Conservation (phyloP, 64 coral and sea anemone genomes). For the Anthopleura sola region DNA sequence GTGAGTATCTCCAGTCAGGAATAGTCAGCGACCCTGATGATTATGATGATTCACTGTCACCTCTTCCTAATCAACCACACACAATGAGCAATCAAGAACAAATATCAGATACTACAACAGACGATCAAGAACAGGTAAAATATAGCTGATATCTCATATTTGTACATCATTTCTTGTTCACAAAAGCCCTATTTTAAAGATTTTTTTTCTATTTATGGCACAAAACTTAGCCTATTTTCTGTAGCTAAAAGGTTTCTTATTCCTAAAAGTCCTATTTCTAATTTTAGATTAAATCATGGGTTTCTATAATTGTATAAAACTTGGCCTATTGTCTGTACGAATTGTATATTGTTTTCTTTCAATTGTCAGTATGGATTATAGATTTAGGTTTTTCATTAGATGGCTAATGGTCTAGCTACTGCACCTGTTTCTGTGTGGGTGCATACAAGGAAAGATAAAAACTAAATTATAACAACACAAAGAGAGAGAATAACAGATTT, state of each 20-base stretch:
- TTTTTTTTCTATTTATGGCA: no score
- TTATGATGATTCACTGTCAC: not conserved
- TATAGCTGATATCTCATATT: not conserved
- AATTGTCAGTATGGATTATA: not conserved
- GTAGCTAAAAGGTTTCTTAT: no score
- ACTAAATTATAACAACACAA: not conserved
- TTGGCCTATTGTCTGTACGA: not conserved
- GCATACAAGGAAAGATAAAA: not conserved
- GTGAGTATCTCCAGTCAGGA: not conserved
- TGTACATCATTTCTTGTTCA: no score
- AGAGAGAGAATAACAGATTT: not conserved
- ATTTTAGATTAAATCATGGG: not conserved
- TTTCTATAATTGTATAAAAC: not conserved
- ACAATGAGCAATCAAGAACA: not conserved
- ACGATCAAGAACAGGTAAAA: slow-evolving; percentile 1
- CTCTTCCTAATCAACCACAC: not conserved
- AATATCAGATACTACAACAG: not conserved
- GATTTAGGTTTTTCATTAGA: not conserved
- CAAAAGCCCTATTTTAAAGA: no score
- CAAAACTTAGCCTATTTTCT: no score
- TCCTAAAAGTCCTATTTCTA: not conserved
- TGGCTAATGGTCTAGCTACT: not conserved
- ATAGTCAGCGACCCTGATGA: slow-evolving; percentile 11
- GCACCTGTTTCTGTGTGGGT: not conserved
- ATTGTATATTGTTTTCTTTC: not conserved